Evolutionary conservation across 2,888 invertebrate genomes (phyloP).

Genomic region (Mesochorus sp.): DNA sequence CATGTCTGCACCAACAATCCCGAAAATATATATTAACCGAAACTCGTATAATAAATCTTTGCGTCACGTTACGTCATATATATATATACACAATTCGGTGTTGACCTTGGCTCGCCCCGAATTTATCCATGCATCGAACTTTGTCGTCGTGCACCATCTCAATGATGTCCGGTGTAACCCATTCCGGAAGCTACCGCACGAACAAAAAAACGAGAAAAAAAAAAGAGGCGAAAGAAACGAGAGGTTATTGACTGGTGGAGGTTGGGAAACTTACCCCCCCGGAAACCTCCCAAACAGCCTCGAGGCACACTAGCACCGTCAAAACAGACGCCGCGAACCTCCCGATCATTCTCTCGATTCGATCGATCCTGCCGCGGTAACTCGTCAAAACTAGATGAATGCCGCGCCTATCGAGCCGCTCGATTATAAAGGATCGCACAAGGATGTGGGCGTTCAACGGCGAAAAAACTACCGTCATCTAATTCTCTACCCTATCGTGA

Average conservation of each 20-base stretch:
- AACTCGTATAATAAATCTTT: no score
- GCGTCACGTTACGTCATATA: no score
- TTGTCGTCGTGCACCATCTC: conserved; percentile 77
- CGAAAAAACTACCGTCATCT: no score
- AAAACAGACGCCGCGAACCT: conserved; percentile 33
- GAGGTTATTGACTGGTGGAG: no score
- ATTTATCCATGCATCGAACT: conserved; percentile 75
- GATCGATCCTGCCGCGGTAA: conserved; percentile 50
- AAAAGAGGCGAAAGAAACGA: no score
- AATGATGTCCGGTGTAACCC: conserved; percentile 74
- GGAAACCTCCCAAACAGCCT: conserved; percentile 60
- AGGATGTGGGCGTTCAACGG: conserved; percentile 76
- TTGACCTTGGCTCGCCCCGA: conserved; percentile 77
- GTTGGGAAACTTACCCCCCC: conserved; percentile 68
- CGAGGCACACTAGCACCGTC: conserved; percentile 59
- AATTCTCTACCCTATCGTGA: no score
- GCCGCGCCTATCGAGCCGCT: conserved; percentile 44
- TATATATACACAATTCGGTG: no score
- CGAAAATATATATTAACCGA: not conserved
- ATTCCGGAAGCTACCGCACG: conserved; percentile 77
- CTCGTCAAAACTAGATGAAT: conserved; percentile 57
- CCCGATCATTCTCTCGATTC: conserved; percentile 30
- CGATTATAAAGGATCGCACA: conserved; percentile 74
- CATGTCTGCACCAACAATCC: conserved; percentile 30
- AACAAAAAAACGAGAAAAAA: conserved; percentile 9